These are phyloP conservation scores for Rhyacophila brunnea DNA, from an alignment of 1,140 invertebrate genomes.

Conservation along the genomic window DNA sequence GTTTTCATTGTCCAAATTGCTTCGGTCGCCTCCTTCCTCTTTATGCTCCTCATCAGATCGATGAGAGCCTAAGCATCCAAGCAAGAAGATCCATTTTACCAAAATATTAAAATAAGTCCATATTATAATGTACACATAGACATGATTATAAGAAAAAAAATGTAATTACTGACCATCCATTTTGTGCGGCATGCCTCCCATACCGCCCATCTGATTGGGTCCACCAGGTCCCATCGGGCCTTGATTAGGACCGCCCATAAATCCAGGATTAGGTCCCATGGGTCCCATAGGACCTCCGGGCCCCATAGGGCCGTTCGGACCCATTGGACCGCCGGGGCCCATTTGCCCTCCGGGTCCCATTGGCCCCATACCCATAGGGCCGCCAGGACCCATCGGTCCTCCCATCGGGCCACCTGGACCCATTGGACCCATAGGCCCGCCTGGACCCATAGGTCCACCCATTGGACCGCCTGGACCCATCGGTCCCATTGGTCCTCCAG, in stretches of 20 bases:
- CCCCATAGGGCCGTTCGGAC: constrained; percentile 41
- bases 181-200: constrained; percentile 19
- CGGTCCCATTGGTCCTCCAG: constrained; percentile 40
- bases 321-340: constrained; percentile 36
- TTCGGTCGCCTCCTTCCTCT: too few species aligned
- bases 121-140: too few species aligned
- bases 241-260: constrained; percentile 8
- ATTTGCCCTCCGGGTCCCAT: constrained; percentile 36
- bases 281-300: constrained; percentile 29
- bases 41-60: constrained; percentile 4
- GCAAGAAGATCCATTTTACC: too few species aligned
- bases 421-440: constrained; percentile 40
- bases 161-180: constrained; percentile 17
- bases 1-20: constrained; percentile 8
- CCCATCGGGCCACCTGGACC: constrained; percentile 44
- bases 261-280: neutral
- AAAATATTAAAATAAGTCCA: too few species aligned
- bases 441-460: constrained; percentile 35
- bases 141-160: too few species aligned
- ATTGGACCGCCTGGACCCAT: constrained; percentile 33
- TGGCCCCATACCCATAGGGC: constrained; percentile 40
- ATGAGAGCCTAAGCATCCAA: too few species aligned
- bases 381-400: constrained; percentile 43
- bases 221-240: constrained; percentile 11
- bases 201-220: constrained; percentile 20